Evolutionary conservation across 2,888 invertebrate genomes (phyloP).

Genomic region (Eurois occulta): DNA sequence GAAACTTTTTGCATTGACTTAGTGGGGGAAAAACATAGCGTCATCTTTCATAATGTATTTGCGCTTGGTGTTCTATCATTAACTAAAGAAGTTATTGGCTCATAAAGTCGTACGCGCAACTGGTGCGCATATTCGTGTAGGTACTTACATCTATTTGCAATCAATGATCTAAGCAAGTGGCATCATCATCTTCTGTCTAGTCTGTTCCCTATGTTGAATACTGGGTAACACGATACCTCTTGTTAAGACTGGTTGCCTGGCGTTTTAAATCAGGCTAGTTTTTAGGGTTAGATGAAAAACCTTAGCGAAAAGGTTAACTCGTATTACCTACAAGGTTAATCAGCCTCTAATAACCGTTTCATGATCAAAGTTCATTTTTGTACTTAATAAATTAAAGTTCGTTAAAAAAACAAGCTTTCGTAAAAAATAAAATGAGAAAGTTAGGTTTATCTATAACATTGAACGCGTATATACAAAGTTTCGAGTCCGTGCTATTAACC

Average conservation of each 20-base stretch:
- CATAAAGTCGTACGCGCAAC: slow-evolving; percentile 18
- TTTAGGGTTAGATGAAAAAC: too few species aligned
- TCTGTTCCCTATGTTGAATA: background rate
- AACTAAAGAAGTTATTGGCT: slow-evolving; percentile 11
- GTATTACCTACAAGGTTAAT: too few species aligned
- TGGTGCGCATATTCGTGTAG: slow-evolving; percentile 1
- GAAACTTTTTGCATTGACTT: background rate
- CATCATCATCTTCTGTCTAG: background rate
- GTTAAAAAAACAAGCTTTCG: too few species aligned
- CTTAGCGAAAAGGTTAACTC: too few species aligned
- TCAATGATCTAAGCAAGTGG: slow-evolving; percentile 14
- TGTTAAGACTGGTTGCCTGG: background rate
- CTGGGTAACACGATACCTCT: background rate
- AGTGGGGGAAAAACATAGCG: background rate
- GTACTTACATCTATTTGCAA: slow-evolving; percentile 2
- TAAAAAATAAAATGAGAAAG: too few species aligned
- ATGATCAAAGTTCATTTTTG: too few species aligned
- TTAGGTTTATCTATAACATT: too few species aligned
- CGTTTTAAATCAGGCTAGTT: too few species aligned
- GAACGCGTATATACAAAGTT: too few species aligned
- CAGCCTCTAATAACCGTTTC: too few species aligned
- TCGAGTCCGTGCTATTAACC: too few species aligned
- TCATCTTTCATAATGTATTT: background rate
- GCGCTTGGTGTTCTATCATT: slow-evolving; percentile 9
- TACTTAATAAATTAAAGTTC: too few species aligned